Percentiles rank a stretch among this genome's conserved stretches.
phyloP scores from a whole-genome alignment of 2,113 vertebrate genomes.

The Dendropsophus ebraccatus region DNA sequence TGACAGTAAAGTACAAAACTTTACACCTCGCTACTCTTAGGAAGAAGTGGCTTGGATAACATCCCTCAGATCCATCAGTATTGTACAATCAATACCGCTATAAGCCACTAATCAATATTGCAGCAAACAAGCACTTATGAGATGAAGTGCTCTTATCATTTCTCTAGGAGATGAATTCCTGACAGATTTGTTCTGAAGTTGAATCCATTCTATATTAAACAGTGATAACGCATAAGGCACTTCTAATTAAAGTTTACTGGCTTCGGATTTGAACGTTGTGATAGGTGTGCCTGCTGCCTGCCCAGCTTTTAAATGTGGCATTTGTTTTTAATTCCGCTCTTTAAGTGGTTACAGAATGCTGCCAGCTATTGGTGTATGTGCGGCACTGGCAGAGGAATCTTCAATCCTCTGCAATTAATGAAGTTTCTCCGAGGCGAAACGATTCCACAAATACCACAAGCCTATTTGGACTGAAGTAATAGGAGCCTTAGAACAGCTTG shows the following conservation, averaged over 20 bases:
- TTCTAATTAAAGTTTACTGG: slow-evolving; percentile 51
- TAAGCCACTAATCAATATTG: slow-evolving; percentile 56
- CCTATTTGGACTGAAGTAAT: slow-evolving; percentile 47
- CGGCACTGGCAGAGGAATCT: slow-evolving; percentile 31
- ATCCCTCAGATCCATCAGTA: slow-evolving; percentile 41
- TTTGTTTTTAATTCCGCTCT: slow-evolving; percentile 35
- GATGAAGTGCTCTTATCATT: slow-evolving; percentile 55
- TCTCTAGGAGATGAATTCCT: slow-evolving; percentile 45
- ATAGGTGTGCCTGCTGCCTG: slow-evolving; percentile 32
- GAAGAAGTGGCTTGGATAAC: slow-evolving; percentile 32
- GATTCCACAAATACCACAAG: slow-evolving; percentile 51
- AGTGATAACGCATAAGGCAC: slow-evolving; percentile 6
- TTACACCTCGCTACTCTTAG: slow-evolving; percentile 21
- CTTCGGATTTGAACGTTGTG: slow-evolving; percentile 29
- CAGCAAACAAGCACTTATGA: slow-evolving; percentile 47
- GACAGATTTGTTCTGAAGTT: slow-evolving; percentile 43
- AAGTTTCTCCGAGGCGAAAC: slow-evolving; percentile 42
- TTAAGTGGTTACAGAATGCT: slow-evolving; percentile 14
- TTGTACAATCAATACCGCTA: slow-evolving; percentile 34
- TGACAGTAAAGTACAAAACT: slow-evolving; percentile 13
- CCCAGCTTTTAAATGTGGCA: slow-evolving; percentile 2
- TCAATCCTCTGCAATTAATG: slow-evolving; percentile 49
- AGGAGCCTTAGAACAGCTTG: slow-evolving; percentile 17
- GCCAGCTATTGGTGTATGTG: slow-evolving; percentile 31
- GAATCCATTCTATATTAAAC: slow-evolving; percentile 24